These are phyloP conservation scores for Folsomia candida DNA, from an alignment of 2,888 invertebrate species.

Conservation along the genomic window DNA sequence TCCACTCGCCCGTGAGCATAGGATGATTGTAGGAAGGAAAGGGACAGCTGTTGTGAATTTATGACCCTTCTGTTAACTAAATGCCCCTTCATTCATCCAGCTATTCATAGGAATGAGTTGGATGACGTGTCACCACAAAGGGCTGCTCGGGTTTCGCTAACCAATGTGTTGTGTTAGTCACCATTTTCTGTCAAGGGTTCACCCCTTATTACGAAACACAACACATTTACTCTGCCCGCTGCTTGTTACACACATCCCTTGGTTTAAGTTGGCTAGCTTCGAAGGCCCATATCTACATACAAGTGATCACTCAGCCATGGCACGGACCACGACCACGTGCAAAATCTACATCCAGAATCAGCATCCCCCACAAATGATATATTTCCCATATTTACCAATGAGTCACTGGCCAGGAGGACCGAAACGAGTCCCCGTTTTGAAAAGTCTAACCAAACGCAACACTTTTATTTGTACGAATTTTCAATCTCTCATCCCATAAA, in stretches of 20 bases:
- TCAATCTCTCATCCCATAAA: constrained; percentile 8
- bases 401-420: background rate
- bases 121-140: constrained; percentile 32
- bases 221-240: background rate
- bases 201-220: background rate
- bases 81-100: constrained; percentile 14
- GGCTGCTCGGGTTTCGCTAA: background rate
- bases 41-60: constrained; percentile 38
- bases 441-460: background rate
- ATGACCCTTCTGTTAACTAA: constrained; percentile 26
- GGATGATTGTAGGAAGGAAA: background rate
- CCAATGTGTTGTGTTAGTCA: background rate
- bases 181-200: background rate
- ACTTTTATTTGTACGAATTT: background rate
- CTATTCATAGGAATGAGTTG: too few species aligned
- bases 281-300: background rate
- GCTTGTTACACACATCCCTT: background rate
- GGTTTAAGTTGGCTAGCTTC: too few species aligned
- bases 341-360: background rate
- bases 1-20: constrained; percentile 16
- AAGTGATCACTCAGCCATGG: background rate
- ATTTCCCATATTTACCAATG: background rate
- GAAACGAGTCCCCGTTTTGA: background rate
- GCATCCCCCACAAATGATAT: too few species aligned
- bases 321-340: background rate